Base-by-base conservation (phyloP, 2,113 vertebrate genomes). In the Setophaga kirtlandii region DNA sequence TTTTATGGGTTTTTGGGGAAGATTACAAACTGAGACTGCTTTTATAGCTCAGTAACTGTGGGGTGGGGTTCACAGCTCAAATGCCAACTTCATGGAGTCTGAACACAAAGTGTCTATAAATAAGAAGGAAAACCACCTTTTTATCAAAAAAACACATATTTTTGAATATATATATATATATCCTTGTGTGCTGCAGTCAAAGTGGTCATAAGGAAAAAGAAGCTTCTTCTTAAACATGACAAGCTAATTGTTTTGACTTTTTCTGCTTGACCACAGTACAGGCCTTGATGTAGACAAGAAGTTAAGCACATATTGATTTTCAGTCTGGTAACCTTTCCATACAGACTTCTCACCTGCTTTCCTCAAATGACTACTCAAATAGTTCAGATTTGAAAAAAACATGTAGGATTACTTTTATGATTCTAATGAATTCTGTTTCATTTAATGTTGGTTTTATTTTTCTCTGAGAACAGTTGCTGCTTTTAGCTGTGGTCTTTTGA, bases 91-190 rank as follows among this genome's bases (percentile, higher is more conserved):
- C 15, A 68, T 44, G 25, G 82, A 64, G 2, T 33, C n/a, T 52
- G 59, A 73, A 65, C 13, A 62, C 0, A 11, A 56, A 19, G 10
- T 15, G 13, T 44, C 21, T 5, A 4, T 83, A 30, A 67, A 50
- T 42, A 35, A 75, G 35, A 69, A 77, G 16, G 37, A 70, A 33
- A 0, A 0, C 0, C 8, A 20, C 1, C 6, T 65, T 73, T 33
- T 27, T 92, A 77, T 9, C 3, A 19, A 70, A 93, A 93, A 71
- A 30, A 0, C 8, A 21, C 5, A 15, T 39, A 1, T 47, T 64
- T 73, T 86, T 58, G 5, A 67, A 55, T 15, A 19, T 42, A 71
- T 71, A 19, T 42, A 71, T 71, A 71, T 71, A 28, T 37, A 68
- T 71, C 28, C 15, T 35, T 68, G 19, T 33, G 9, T 17, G 17